Base-by-base conservation (phyloP, 2,888 invertebrate genomes). In the Pseudococcus longispinus region DNA sequence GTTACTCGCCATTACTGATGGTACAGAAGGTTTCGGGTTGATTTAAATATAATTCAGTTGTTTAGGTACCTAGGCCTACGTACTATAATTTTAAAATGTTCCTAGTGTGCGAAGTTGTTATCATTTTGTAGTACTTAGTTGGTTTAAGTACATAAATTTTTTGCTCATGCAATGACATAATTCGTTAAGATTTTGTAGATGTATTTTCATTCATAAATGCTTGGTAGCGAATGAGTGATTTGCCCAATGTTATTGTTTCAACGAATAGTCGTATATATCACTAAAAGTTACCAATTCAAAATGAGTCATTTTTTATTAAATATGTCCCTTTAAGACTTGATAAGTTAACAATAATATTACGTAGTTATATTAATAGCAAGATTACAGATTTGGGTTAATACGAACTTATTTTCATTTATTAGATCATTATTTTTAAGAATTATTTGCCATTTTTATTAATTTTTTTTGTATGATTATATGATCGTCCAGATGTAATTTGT, bases 1-100 rank as follows among this genome's bases (percentile, higher is more conserved):
- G 87, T 93, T 97, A 18, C 92, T 97, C 91, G 97, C 98, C 89
- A 97, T 98, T 91, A 97, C 96, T 91, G 98, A 98, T 92, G 98
- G 98, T 74, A 96, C 95, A 51, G 98, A 98, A 92, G 98, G 98
- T 15, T 98, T 98, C 91, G 96, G 96, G 88, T 93, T 95, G 93
- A 93, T 93, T 89, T 89, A 88, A 89, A 85, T 26, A 26, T 1
- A 55, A 60, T 60, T 23, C 60, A 60, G 23, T 23, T 11, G 60
- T 60, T n/a, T 23, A 60, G 20, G 20, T 60, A 46, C 13, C 2
- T 46, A 11, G 8, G 37, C 37, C 51, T 23, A n/a, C n/a, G n/a
- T n/a, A n/a, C n/a, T n/a, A 65, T 26, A 15, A 70, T 70, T 29
- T 29, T 8, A 29, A 29, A 70, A 4, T 15, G 26, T 32, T 29